These are phyloP conservation scores for Nilaparvata lugens DNA, from an alignment of 1,140 invertebrate genomes.

Conservation along the genomic window DNA sequence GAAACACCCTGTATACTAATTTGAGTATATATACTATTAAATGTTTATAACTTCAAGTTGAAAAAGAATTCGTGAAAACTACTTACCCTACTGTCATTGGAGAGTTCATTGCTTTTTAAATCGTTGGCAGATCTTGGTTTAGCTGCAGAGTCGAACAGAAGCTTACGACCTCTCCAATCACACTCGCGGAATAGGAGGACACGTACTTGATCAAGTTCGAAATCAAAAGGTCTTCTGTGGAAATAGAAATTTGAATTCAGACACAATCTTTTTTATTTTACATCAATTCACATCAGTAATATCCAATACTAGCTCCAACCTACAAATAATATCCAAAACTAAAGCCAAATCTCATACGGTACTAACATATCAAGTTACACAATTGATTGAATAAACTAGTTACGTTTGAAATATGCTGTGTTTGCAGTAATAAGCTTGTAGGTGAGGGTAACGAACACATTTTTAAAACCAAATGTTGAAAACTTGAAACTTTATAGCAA, in stretches of 20 bases:
- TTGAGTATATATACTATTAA: no score
- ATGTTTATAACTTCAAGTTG: no score
- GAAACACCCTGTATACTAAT: no score
- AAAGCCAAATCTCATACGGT: not conserved
- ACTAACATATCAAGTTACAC: not conserved
- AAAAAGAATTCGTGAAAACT: no score
- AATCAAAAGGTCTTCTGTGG: slow-evolving; percentile 38
- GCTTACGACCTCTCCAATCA: slow-evolving; percentile 64
- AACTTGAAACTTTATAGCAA: no score
- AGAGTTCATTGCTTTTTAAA: slow-evolving; percentile 25
- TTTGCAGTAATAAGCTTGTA: no score
- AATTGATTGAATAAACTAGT: not conserved
- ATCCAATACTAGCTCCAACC: not conserved
- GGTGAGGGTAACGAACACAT: no score
- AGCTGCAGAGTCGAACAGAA: slow-evolving; percentile 76
- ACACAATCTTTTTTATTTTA: no score
- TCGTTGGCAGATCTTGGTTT: slow-evolving; percentile 45
- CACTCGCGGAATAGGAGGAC: slow-evolving; percentile 77
- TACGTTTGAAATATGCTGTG: no score
- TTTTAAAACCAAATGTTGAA: no score
- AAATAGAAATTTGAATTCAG: slow-evolving; percentile 11
- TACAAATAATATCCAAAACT: not conserved
- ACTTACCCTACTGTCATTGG: no score
- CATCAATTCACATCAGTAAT: slow-evolving; percentile 17
- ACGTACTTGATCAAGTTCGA: slow-evolving; percentile 55